Conservation (phyloP, 2,113 vertebrate genomes). For the Sander vitreus region DNA sequence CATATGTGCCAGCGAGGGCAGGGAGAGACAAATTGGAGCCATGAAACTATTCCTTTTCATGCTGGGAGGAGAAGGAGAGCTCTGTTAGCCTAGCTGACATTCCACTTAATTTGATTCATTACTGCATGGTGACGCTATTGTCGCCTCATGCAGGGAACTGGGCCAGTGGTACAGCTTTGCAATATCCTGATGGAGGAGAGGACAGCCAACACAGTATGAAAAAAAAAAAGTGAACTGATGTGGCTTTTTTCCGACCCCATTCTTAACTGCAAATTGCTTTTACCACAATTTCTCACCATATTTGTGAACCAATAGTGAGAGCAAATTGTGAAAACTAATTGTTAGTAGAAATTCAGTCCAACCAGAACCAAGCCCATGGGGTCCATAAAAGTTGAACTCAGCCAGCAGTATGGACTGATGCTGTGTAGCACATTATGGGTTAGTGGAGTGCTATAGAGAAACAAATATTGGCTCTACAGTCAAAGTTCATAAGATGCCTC, state of each 20-base stretch:
- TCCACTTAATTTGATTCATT: slow-evolving; percentile 85
- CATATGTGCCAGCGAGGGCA: slow-evolving; percentile 55
- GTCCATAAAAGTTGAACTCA: slow-evolving; percentile 20
- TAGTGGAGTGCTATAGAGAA: not conserved
- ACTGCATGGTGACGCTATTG: slow-evolving; percentile 69
- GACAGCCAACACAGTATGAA: slow-evolving; percentile 31
- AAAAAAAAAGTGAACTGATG: slow-evolving; percentile 34
- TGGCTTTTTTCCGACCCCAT: not conserved
- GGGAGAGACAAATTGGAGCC: slow-evolving; percentile 75
- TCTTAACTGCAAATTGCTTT: slow-evolving; percentile 42
- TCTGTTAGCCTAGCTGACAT: slow-evolving; percentile 78
- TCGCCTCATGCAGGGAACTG: slow-evolving; percentile 74
- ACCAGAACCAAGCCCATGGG: slow-evolving; percentile 5
- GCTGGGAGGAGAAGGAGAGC: slow-evolving; percentile 71
- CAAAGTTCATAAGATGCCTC: not conserved
- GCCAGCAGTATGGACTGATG: not conserved
- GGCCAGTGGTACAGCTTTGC: slow-evolving; percentile 66
- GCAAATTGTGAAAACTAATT: slow-evolving; percentile 38
- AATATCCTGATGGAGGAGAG: slow-evolving; percentile 60
- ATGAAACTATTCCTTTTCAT: slow-evolving; percentile 75
- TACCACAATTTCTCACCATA: slow-evolving; percentile 22
- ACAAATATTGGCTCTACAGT: not conserved
- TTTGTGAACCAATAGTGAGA: slow-evolving; percentile 38
- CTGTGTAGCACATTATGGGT: slow-evolving; percentile 3
- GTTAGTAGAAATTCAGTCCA: slow-evolving; percentile 3